Conservation (phyloP, 1,140 invertebrate genomes). For the Psix sp. region DNA sequence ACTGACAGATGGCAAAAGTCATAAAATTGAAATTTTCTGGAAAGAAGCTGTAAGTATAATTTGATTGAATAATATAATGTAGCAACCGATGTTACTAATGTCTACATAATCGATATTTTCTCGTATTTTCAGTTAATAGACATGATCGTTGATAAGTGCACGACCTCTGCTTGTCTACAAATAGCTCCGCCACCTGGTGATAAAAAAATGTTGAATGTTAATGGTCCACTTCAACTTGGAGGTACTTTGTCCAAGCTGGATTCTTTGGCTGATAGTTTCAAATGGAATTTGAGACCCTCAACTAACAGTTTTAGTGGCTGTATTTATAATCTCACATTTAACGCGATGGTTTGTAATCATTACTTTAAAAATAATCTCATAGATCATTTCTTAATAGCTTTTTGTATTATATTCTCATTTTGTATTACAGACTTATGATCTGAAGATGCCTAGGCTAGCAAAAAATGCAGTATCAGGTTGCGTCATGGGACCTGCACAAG, state of each 20-base stretch:
- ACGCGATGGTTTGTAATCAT: slow-evolving; percentile 79
- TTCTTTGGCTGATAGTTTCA: slow-evolving; percentile 78
- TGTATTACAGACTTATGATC: slow-evolving; percentile 82
- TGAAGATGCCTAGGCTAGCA: slow-evolving; percentile 83
- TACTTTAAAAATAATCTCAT: too few species aligned
- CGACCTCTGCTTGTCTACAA: slow-evolving; percentile 83
- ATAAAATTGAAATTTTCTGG: slow-evolving; percentile 89
- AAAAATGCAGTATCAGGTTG: slow-evolving; percentile 84
- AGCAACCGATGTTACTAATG: too few species aligned
- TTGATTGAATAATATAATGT: too few species aligned
- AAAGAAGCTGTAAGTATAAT: slow-evolving; percentile 78
- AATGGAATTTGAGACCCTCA: slow-evolving; percentile 82
- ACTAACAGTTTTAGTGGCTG: slow-evolving; percentile 87
- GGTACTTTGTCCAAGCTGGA: slow-evolving; percentile 83
- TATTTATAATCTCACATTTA: slow-evolving; percentile 89
- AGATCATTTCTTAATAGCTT: too few species aligned
- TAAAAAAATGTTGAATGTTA: slow-evolving; percentile 90
- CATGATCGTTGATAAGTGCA: slow-evolving; percentile 87
- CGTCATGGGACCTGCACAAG: slow-evolving; percentile 82
- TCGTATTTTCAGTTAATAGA: slow-evolving; percentile 79
- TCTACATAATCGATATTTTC: neutral
- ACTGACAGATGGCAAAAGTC: slow-evolving; percentile 86
- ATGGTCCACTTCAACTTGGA: slow-evolving; percentile 91
- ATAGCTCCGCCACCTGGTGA: slow-evolving; percentile 82
- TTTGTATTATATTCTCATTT: neutral